Percentiles rank a stretch among this genome's conserved stretches.
Evolutionary conservation across 2,113 vertebrate genomes (phyloP).

Genomic region (Istiophorus platypterus): DNA sequence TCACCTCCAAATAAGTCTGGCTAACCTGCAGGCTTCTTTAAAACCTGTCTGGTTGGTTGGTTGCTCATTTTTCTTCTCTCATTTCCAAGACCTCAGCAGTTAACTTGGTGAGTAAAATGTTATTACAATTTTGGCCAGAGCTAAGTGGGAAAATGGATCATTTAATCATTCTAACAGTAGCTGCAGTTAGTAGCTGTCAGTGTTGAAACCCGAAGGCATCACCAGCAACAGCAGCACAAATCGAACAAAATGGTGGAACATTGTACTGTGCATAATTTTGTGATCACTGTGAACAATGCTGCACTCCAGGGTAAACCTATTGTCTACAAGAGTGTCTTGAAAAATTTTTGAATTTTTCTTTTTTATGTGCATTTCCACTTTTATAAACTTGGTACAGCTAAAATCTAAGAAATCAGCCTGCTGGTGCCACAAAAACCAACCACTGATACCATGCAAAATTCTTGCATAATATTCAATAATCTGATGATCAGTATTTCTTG

Average conservation of each 20-base stretch:
- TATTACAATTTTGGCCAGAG: neutral
- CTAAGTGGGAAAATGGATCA: neutral
- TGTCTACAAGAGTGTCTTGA: conserved; percentile 1
- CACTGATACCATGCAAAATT: neutral
- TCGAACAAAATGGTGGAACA: neutral
- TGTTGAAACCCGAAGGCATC: conserved; percentile 2
- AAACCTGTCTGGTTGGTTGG: neutral
- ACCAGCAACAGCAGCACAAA: conserved; percentile 38
- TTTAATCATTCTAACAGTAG: neutral
- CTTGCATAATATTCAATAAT: neutral
- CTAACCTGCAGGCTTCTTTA: no score
- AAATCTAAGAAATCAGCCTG: neutral
- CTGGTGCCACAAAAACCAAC: neutral
- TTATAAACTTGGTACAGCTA: neutral
- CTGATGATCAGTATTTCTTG: conserved; percentile 2
- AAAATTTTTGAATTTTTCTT: neutral
- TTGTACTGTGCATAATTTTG: conserved; percentile 1
- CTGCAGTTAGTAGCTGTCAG: neutral
- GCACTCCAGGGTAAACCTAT: conserved; percentile 29
- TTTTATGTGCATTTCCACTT: conserved; percentile 2
- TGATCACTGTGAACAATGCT: conserved; percentile 53
- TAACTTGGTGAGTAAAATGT: neutral
- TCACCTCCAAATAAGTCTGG: neutral
- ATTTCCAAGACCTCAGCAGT: neutral
- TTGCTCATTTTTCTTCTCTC: neutral